Evolutionary conservation across 2,113 vertebrate genomes (phyloP).

Genomic region (Tetraodon nigroviridis): DNA sequence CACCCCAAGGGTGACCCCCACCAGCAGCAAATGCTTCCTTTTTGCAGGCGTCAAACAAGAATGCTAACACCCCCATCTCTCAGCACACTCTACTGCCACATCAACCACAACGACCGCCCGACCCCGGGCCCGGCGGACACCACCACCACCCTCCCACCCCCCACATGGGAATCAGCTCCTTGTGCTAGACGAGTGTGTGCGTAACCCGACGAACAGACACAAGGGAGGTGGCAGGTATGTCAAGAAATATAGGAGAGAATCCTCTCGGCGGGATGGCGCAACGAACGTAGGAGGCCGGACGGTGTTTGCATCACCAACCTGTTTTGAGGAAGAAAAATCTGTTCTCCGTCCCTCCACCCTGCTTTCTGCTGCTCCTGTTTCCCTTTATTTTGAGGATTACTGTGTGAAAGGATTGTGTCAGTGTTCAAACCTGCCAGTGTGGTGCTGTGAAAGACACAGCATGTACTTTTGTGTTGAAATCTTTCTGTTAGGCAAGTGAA

Average conservation of each 20-base stretch:
- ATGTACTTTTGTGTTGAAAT: conserved; percentile 59
- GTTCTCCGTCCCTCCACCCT: not conserved
- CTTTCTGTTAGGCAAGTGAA: conserved; percentile 57
- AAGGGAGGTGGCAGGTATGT: conserved; percentile 46
- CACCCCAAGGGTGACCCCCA: conserved; percentile 14
- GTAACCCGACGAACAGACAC: conserved; percentile 22
- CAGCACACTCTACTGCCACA: not conserved
- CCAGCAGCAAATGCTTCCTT: conserved; percentile 17
- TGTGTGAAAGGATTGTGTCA: conserved; percentile 55
- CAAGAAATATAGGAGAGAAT: conserved; percentile 36
- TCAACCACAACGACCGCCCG: not conserved
- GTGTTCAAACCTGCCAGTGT: conserved; percentile 55
- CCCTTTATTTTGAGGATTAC: conserved; percentile 29
- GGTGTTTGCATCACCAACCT: no score
- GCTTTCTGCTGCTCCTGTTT: not conserved
- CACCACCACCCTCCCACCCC: no score
- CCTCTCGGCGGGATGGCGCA: conserved; percentile 14
- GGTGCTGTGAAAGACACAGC: conserved; percentile 55
- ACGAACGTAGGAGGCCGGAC: not conserved
- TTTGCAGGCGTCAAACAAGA: conserved; percentile 37
- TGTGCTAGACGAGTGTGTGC: conserved; percentile 26
- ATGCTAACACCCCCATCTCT: conserved; percentile 15
- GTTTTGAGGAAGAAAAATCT: not conserved
- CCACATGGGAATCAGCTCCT: conserved; percentile 42
- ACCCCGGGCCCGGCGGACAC: no score